Conservation (phyloP, 2,888 invertebrate species). For the Pyrrhia umbra region DNA sequence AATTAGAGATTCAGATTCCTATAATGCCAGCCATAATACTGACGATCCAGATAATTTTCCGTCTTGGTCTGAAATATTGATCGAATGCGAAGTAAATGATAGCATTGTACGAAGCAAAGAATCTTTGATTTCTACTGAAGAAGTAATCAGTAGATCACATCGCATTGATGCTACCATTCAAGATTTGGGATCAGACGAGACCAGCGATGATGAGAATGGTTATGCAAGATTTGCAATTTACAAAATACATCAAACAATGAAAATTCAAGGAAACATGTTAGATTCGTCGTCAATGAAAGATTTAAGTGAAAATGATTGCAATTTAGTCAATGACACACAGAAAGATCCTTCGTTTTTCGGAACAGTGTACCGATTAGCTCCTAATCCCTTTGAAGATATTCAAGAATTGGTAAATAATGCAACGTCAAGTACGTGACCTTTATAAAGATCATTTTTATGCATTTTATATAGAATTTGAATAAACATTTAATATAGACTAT, state of each 20-base stretch:
- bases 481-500: constrained; percentile 19
- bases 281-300: constrained; percentile 85
- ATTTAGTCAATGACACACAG: constrained; percentile 56
- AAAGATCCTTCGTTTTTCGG: constrained; percentile 67
- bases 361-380: constrained; percentile 79
- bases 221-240: constrained; percentile 82
- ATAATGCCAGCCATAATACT: constrained; percentile 48
- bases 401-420: constrained; percentile 77
- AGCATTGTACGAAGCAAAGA: constrained; percentile 70
- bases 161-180: constrained; percentile 63
- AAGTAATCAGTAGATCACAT: constrained; percentile 77
- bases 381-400: constrained; percentile 68
- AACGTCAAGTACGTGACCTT: constrained; percentile 56
- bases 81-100: constrained; percentile 71
- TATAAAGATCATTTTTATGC: constrained; percentile 10
- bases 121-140: constrained; percentile 66
- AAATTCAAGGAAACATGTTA: constrained; percentile 71
- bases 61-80: constrained; percentile 82
- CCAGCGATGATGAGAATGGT: constrained; percentile 66
- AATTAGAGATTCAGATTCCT: constrained; percentile 18
- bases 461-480: constrained; percentile 12
- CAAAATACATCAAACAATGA: constrained; percentile 80
- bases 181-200: constrained; percentile 70
- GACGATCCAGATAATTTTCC: constrained; percentile 63
- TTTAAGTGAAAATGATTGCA: constrained; percentile 66